These are phyloP conservation scores for Enteromius thamalakanensis DNA, from an alignment of 2,797 vertebrate genomes.

Conservation along the genomic window DNA sequence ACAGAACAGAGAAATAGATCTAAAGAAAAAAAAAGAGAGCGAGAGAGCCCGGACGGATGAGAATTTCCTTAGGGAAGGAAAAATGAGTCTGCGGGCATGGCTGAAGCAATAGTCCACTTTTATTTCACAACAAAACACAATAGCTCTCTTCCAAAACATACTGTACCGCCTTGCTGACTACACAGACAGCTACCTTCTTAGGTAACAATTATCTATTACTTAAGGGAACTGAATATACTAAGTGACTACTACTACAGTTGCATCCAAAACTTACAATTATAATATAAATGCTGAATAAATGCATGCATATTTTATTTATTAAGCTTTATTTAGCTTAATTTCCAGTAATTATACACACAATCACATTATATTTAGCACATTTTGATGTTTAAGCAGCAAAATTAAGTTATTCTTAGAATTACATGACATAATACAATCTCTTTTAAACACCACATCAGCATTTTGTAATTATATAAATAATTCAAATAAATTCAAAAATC, in stretches of 20 bases:
- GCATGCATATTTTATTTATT: not conserved
- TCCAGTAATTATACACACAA: not conserved
- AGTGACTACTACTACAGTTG: not conserved
- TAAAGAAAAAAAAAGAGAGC: constrained; percentile 18
- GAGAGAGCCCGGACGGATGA: not conserved
- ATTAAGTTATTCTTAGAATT: not conserved
- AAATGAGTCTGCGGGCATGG: constrained; percentile 12
- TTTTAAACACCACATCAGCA: not conserved
- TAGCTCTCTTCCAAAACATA: constrained; percentile 16
- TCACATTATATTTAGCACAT: no score
- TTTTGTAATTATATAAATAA: not conserved
- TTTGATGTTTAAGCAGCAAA: no score
- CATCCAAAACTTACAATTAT: not conserved
- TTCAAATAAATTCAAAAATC: not conserved
- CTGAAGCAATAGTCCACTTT: constrained; percentile 49
- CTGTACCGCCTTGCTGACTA: not conserved
- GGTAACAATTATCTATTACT: not conserved
- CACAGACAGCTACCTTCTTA: not conserved
- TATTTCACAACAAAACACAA: constrained; percentile 40
- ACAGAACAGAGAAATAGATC: constrained; percentile 55
- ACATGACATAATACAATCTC: not conserved
- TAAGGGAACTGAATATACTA: not conserved
- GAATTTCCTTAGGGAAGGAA: constrained; percentile 46
- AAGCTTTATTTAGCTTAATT: not conserved
- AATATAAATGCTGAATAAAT: not conserved